Evolutionary conservation across 2,797 vertebrate species (phyloP).

Genomic region (Sebastes matsubarae): DNA sequence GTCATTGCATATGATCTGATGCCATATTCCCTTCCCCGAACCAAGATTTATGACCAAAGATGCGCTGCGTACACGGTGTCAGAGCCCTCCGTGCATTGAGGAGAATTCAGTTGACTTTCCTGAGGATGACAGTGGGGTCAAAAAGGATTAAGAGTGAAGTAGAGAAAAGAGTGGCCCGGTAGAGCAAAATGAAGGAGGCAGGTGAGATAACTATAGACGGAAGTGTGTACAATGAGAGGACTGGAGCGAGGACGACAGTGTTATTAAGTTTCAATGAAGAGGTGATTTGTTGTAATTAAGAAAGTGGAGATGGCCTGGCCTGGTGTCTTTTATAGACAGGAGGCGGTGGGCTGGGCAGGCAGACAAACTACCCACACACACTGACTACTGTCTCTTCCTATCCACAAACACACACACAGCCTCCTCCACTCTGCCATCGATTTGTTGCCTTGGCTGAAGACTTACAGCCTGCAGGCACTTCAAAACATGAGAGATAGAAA

Average conservation of each 20-base stretch:
- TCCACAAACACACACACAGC: constrained; percentile 19
- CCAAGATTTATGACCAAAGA: constrained; percentile 8
- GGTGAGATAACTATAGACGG: neutral
- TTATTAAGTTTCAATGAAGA: constrained; percentile 64
- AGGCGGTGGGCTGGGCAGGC: constrained; percentile 41
- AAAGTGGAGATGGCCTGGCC: constrained; percentile 42
- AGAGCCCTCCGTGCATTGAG: neutral
- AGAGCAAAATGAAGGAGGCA: constrained; percentile 11
- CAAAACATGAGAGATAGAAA: constrained; percentile 40
- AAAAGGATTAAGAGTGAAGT: constrained; percentile 6
- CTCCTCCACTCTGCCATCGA: constrained; percentile 57
- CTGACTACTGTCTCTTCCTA: constrained; percentile 39
- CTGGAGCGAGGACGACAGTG: constrained; percentile 3
- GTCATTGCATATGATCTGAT: constrained; percentile 7
- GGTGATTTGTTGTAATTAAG: constrained; percentile 73
- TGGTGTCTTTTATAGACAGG: constrained; percentile 48
- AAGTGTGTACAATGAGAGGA: constrained; percentile 7
- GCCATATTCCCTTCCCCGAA: neutral
- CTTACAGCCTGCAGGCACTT: constrained; percentile 56
- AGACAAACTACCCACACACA: constrained; percentile 66
- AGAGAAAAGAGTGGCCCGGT: neutral
- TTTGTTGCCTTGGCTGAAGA: constrained; percentile 69
- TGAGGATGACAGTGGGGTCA: constrained; percentile 1
- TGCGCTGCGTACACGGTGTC: constrained; percentile 2
- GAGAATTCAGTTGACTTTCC: constrained; percentile 9